Conservation (phyloP, 2,797 vertebrate genomes). For the Trachops cirrhosus region DNA sequence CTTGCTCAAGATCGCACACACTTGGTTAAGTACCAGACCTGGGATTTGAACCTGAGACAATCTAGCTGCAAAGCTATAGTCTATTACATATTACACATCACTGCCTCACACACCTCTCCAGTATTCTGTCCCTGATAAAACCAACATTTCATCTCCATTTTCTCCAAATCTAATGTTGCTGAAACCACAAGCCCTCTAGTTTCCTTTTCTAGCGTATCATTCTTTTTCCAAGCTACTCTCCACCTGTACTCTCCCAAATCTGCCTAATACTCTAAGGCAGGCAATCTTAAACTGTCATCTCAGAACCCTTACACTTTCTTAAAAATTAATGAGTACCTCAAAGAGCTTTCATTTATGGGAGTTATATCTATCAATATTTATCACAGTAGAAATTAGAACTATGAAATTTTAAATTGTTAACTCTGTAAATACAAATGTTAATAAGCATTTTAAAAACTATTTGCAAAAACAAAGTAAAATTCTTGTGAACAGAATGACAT, state of each 20-base stretch:
- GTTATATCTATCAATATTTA: not conserved
- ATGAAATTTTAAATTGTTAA: constrained; percentile 8
- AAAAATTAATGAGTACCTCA: constrained; percentile 35
- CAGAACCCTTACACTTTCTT: not conserved
- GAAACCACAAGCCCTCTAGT: not conserved
- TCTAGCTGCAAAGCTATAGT: not conserved
- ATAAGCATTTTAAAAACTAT: not conserved
- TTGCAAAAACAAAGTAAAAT: constrained; percentile 24
- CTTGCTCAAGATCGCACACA: not conserved
- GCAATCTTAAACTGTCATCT: not conserved
- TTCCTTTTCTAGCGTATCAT: not conserved
- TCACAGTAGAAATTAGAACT: constrained; percentile 4
- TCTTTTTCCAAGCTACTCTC: not conserved
- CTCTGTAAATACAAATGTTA: not conserved
- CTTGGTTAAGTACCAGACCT: not conserved
- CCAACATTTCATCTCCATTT: not conserved
- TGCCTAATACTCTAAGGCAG: not conserved
- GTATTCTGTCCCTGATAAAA: not conserved
- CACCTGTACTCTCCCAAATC: not conserved
- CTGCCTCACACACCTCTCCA: not conserved
- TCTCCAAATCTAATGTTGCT: not conserved
- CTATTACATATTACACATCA: not conserved
- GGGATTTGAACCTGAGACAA: not conserved
- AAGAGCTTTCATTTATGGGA: not conserved
- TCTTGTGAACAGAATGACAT: not conserved